phyloP scores from a whole-genome alignment of 2,113 vertebrate genomes.

The Dipodomys ordii region DNA sequence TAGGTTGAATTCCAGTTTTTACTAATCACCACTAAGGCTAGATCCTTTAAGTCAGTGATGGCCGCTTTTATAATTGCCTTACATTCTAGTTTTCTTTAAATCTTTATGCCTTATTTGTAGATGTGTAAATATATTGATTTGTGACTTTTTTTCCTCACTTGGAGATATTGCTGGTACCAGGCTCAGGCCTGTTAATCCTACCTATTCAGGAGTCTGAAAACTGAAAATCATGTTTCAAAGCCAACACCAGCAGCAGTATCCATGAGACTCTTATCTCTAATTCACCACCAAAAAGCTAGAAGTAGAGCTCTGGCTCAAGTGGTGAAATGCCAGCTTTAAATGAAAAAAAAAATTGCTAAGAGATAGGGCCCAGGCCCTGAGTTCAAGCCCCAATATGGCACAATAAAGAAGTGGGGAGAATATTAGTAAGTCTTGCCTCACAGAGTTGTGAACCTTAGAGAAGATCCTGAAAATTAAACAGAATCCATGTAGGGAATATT shows the following conservation, averaged over 20 bases:
- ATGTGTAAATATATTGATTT: neutral
- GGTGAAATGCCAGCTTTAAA: too few relatives aligned
- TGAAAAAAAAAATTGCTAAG: too few relatives aligned
- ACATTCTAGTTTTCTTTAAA: neutral
- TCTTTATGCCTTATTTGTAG: neutral
- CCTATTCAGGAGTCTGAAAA: too few relatives aligned
- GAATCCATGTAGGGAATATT: neutral
- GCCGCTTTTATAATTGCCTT: neutral
- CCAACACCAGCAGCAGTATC: too few relatives aligned
- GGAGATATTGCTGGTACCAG: neutral
- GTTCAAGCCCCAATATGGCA: too few relatives aligned
- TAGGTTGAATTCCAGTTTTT: neutral
- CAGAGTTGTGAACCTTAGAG: neutral
- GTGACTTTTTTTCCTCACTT: neutral
- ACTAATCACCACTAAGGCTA: neutral
- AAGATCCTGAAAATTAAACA: neutral
- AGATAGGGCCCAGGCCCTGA: too few relatives aligned
- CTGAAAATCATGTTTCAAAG: too few relatives aligned
- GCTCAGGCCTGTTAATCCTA: too few relatives aligned
- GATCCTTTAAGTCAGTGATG: constrained; percentile 8
- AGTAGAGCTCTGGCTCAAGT: too few relatives aligned
- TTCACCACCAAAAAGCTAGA: too few relatives aligned
- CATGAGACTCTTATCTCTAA: too few relatives aligned
- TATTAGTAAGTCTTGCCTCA: neutral
- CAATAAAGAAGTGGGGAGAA: neutral